phyloP scores from a whole-genome alignment of 2,113 vertebrate genomes.

The Prionailurus bengalensis region DNA sequence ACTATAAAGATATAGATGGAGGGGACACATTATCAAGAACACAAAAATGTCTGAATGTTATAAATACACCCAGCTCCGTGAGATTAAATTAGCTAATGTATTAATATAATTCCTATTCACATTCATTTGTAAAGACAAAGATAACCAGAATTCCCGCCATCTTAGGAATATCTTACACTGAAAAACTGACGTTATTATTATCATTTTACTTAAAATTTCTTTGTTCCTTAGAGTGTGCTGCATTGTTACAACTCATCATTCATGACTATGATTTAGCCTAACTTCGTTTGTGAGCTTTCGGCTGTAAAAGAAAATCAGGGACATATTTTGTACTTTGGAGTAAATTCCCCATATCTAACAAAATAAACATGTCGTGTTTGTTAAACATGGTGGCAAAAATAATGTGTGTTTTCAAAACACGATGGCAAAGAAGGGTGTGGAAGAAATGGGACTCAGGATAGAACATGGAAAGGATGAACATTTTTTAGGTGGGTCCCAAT shows the following conservation, averaged over 20 bases:
- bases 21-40: neutral
- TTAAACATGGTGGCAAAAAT: neutral
- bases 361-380: neutral
- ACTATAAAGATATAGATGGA: neutral
- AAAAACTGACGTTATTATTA: neutral
- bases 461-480: neutral
- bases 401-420: neutral
- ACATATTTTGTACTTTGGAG: neutral
- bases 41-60: neutral
- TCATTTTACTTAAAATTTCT: conserved; percentile 43
- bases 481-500: neutral
- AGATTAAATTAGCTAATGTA: neutral
- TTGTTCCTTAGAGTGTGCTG: conserved; percentile 22
- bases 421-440: neutral
- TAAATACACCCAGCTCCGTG: neutral
- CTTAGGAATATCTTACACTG: neutral
- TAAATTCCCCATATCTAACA: neutral
- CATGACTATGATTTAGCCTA: conserved; percentile 48
- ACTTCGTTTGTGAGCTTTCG: neutral
- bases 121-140: conserved; percentile 54
- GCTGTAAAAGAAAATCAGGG: neutral
- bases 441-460: neutral
- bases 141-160: neutral
- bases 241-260: conserved; percentile 62
- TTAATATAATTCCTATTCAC: conserved; percentile 18